A percentile compares a stretch with the other conserved stretches of the same genome.
phyloP scores from a whole-genome alignment of 2,113 vertebrate genomes.

The Tupaia chinensis region DNA sequence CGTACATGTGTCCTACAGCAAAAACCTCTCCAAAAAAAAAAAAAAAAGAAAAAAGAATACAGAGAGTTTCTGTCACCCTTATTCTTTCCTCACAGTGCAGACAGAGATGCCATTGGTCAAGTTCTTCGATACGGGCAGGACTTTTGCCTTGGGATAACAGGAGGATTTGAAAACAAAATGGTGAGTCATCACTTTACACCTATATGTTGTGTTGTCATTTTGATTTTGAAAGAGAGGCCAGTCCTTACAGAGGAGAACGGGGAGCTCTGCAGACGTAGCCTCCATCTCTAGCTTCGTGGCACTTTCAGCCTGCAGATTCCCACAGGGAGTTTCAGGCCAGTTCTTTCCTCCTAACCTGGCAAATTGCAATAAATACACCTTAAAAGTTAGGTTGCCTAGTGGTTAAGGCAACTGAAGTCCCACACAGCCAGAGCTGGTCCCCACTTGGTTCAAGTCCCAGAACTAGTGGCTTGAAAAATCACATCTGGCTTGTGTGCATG shows the following conservation, averaged over 20 bases:
- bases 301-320: not conserved
- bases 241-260: accelerated
- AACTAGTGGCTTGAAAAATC: too few species aligned
- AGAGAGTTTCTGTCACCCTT: accelerated
- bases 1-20: too few species aligned
- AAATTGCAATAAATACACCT: not conserved
- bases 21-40: too few species aligned
- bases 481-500: too few species aligned
- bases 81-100: constrained; percentile 76
- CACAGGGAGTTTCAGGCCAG: accelerated
- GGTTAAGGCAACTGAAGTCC: too few species aligned
- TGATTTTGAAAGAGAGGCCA: not conserved
- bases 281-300: not conserved
- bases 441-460: too few species aligned
- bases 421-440: too few species aligned
- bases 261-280: accelerated
- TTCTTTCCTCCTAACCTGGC: not conserved
- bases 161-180: constrained; percentile 84
- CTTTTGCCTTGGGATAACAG: constrained; percentile 87
- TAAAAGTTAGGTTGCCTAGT: too few species aligned
- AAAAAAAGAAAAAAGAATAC: too few species aligned
- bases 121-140: constrained; percentile 87
- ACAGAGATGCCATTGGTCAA: constrained; percentile 81
- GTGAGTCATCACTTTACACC: constrained; percentile 80
- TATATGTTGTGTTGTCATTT: not conserved